phyloP scores from a whole-genome alignment of 2,113 vertebrate species.

The Pipra filicauda region DNA sequence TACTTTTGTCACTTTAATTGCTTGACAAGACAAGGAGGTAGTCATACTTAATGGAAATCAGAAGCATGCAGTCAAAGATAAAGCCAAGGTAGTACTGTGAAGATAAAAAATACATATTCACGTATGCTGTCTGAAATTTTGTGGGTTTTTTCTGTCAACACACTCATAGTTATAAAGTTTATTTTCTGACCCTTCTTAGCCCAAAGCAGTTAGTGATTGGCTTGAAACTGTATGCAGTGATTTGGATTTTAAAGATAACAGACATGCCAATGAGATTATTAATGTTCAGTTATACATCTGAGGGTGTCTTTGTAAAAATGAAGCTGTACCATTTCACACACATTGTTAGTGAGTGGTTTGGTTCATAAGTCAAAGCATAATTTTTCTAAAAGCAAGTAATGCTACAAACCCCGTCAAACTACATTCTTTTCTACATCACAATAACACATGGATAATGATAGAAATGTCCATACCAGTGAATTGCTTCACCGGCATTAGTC shows the following conservation, averaged over 20 bases:
- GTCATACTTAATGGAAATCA: constrained; percentile 48
- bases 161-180: not conserved
- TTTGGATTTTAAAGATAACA: not conserved
- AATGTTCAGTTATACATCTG: not conserved
- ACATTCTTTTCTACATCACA: not conserved
- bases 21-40: constrained; percentile 58
- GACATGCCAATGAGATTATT: not conserved
- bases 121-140: not conserved
- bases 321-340: not conserved
- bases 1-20: constrained; percentile 60
- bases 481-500: not conserved
- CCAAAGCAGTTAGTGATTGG: not conserved
- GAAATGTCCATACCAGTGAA: not conserved
- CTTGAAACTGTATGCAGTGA: not conserved
- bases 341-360: not conserved
- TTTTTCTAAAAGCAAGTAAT: not conserved
- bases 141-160: not conserved
- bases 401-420: not conserved
- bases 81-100: not conserved
- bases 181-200: not conserved
- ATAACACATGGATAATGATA: not conserved
- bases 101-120: not conserved
- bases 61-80: constrained; percentile 16
- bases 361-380: not conserved
- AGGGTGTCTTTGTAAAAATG: not conserved